Evolutionary conservation across 1,140 invertebrate genomes (phyloP).

Genomic region (Leguminivora glycinivorella): DNA sequence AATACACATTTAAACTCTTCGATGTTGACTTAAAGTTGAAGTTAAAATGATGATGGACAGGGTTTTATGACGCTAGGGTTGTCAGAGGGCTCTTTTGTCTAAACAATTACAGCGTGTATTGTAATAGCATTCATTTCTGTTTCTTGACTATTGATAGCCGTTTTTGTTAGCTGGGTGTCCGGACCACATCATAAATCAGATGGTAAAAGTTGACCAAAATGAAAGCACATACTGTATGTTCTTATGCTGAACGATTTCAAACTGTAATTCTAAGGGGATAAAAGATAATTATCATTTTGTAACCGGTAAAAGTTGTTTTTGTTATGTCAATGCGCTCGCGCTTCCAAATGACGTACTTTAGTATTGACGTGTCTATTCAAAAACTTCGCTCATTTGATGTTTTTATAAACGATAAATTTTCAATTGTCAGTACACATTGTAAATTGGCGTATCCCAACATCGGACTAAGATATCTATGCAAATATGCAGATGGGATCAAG

Average conservation of each 20-base stretch:
- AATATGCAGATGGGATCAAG: background rate
- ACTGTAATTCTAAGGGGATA: constrained; percentile 33
- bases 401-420: constrained; percentile 72
- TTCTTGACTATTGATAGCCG: constrained; percentile 70
- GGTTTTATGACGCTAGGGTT: constrained; percentile 15
- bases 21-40: constrained; percentile 30
- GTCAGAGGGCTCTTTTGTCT: constrained; percentile 57
- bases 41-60: constrained; percentile 31
- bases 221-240: constrained; percentile 22
- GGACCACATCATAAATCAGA: constrained; percentile 74
- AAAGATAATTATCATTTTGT: background rate
- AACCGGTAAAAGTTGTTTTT: background rate
- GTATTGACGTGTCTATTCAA: constrained; percentile 68
- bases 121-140: constrained; percentile 72
- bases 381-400: constrained; percentile 55
- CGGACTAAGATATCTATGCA: constrained; percentile 34
- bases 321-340: constrained; percentile 42
- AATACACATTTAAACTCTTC: constrained; percentile 34
- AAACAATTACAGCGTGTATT: constrained; percentile 74
- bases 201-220: constrained; percentile 39
- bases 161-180: constrained; percentile 69
- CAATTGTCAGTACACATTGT: constrained; percentile 60
- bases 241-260: constrained; percentile 30
- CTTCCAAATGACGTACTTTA: constrained; percentile 60
- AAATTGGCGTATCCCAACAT: constrained; percentile 53